Percentiles rank a stretch among this genome's conserved stretches.
These are phyloP conservation scores for Rhipidura dahli DNA, from an alignment of 2,113 vertebrate genomes.

Conservation along the genomic window DNA sequence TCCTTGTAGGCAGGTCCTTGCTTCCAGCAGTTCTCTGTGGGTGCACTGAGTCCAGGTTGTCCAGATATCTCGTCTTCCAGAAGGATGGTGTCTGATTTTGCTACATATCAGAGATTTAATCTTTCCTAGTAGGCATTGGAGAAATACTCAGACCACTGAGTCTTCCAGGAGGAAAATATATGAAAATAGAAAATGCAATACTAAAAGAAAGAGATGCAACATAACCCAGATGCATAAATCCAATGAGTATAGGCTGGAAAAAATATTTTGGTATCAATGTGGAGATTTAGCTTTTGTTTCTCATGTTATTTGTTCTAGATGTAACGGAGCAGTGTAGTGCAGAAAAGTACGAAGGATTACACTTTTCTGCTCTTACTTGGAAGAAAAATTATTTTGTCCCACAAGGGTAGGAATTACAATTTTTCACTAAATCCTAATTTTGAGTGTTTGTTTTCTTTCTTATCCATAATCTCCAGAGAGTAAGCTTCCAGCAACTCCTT, in stretches of 20 bases:
- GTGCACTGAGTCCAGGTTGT: background rate
- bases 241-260: background rate
- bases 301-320: background rate
- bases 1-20: background rate
- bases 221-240: background rate
- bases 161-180: background rate
- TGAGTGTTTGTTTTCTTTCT: background rate
- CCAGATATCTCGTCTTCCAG: background rate
- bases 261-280: background rate
- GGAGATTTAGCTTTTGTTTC: background rate
- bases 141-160: background rate
- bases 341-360: background rate
- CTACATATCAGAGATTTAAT: background rate
- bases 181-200: background rate
- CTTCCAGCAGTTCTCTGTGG: background rate
- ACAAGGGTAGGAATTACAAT: rapidly evolving
- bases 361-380: background rate
- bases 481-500: background rate
- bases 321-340: background rate
- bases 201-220: background rate
- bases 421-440: background rate
- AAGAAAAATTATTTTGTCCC: background rate
- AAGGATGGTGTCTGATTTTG: background rate
- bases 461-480: background rate
- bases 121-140: background rate